These are phyloP conservation scores for Macrotrachela quadricornifera DNA, from an alignment of 1,140 invertebrate genomes.

Conservation along the genomic window DNA sequence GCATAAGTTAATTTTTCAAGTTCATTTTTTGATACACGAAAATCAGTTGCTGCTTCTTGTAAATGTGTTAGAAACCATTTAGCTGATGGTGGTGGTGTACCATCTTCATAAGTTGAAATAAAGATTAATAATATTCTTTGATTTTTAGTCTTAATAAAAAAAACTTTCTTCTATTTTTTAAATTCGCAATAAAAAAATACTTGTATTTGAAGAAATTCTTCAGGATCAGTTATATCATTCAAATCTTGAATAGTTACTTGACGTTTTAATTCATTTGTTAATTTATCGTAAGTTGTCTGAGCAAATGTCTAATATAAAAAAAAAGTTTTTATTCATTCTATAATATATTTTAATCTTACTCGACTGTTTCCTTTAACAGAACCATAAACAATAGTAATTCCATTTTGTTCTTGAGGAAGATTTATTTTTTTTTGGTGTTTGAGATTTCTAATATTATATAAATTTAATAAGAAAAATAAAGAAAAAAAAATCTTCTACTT, in stretches of 20 bases:
- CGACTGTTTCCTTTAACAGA: too few species aligned
- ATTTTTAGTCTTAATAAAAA: neutral
- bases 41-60: slow-evolving; percentile 36
- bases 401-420: too few species aligned
- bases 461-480: too few species aligned
- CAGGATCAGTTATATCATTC: neutral
- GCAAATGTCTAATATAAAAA: neutral
- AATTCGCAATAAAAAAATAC: too few species aligned
- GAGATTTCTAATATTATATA: too few species aligned
- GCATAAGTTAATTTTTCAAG: slow-evolving; percentile 19
- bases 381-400: too few species aligned
- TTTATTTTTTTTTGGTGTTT: too few species aligned
- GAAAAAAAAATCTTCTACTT: too few species aligned
- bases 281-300: neutral
- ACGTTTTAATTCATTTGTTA: neutral
- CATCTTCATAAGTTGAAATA: slow-evolving; percentile 39
- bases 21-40: slow-evolving; percentile 18
- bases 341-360: too few species aligned
- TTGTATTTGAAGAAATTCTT: neutral
- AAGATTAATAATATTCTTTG: slow-evolving; percentile 23
- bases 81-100: slow-evolving; percentile 31
- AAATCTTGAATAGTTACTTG: neutral
- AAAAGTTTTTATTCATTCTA: neutral
- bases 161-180: too few species aligned
- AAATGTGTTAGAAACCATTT: slow-evolving; percentile 39